These are phyloP conservation scores for Thera britannica DNA, from an alignment of 2,888 invertebrate species.

Conservation along the genomic window DNA sequence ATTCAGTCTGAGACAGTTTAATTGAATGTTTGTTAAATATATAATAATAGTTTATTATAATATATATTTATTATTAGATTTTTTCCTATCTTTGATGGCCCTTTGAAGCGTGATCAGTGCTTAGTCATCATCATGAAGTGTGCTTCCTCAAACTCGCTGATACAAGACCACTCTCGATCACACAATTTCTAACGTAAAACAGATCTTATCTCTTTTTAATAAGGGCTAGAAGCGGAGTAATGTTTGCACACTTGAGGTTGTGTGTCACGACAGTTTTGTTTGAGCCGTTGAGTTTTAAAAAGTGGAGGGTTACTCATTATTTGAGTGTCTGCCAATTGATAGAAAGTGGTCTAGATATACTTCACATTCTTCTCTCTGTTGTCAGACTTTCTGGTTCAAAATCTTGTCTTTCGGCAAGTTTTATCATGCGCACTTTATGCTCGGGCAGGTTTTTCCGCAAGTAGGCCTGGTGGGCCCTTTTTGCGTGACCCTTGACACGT, in stretches of 20 bases:
- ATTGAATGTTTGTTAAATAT: too few species aligned
- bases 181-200: slow-evolving; percentile 23
- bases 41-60: too few species aligned
- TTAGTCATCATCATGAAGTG: slow-evolving; percentile 50
- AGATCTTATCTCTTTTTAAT: slow-evolving; percentile 33
- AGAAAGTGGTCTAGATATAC: background rate
- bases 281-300: slow-evolving; percentile 47
- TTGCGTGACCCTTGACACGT: too few species aligned
- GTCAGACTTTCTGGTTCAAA: background rate
- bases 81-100: background rate
- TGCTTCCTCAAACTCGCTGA: slow-evolving; percentile 60
- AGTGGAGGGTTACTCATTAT: slow-evolving; percentile 13
- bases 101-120: slow-evolving; percentile 42
- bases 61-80: too few species aligned
- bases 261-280: slow-evolving; percentile 53
- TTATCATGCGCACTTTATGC: too few species aligned
- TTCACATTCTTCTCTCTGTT: background rate
- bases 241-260: slow-evolving; percentile 60
- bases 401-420: too few species aligned
- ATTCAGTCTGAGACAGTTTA: too few species aligned
- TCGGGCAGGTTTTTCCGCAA: too few species aligned
- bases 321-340: background rate
- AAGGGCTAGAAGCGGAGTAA: slow-evolving; percentile 34
- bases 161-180: slow-evolving; percentile 39
- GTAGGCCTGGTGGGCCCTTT: too few species aligned